phyloP scores from a whole-genome alignment of 2,888 invertebrate genomes.

The Nysson spinosus region DNA sequence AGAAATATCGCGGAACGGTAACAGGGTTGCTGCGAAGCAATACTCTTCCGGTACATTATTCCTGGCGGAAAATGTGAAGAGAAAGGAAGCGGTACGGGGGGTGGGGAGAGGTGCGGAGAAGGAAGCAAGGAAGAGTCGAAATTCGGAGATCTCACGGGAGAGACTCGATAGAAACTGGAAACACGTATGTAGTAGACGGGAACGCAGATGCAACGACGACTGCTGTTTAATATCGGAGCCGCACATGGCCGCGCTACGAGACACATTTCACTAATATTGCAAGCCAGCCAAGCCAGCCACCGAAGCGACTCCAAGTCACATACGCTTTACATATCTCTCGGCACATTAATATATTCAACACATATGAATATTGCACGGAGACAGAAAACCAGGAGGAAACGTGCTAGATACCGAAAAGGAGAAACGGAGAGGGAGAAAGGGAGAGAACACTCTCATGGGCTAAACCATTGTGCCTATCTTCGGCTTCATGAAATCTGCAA shows the following conservation, averaged over 20 bases:
- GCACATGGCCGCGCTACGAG: slow-evolving; percentile 73
- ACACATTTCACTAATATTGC: slow-evolving; percentile 76
- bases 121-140: slow-evolving; percentile 32
- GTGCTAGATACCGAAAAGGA: slow-evolving; percentile 53
- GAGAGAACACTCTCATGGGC: slow-evolving; percentile 66
- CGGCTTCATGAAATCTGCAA: slow-evolving; percentile 76
- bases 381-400: slow-evolving; percentile 48
- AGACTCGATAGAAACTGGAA: slow-evolving; percentile 36
- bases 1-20: slow-evolving; percentile 61
- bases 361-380: slow-evolving; percentile 74
- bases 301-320: slow-evolving; percentile 55
- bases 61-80: slow-evolving; percentile 11
- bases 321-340: slow-evolving; percentile 71
- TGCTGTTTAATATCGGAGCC: slow-evolving; percentile 76
- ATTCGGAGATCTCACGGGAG: slow-evolving; percentile 47
- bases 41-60: slow-evolving; percentile 18
- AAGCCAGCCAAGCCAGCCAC: slow-evolving; percentile 40
- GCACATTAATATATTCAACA: slow-evolving; percentile 77
- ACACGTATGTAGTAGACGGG: slow-evolving; percentile 44
- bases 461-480: slow-evolving; percentile 76
- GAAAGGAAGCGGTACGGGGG: slow-evolving; percentile 10
- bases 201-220: slow-evolving; percentile 71
- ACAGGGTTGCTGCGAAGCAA: slow-evolving; percentile 12
- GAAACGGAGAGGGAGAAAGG: slow-evolving; percentile 35
- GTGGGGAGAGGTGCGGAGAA: not conserved